These are phyloP conservation scores for Psettodes erumei DNA, from an alignment of 2,113 vertebrate species.

Conservation along the genomic window DNA sequence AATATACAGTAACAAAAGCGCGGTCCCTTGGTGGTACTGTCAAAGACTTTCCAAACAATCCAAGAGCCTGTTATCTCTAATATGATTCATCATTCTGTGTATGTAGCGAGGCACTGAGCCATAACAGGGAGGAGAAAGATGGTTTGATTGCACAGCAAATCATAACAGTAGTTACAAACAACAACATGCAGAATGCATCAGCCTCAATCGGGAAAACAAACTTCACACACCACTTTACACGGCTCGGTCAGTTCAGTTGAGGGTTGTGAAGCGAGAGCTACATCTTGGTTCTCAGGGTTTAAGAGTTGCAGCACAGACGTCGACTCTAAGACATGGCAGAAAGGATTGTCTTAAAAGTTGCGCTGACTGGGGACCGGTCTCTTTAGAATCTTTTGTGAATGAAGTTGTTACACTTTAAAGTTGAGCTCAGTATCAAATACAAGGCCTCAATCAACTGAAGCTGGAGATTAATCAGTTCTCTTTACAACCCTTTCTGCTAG, in stretches of 20 bases:
- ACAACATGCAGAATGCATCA: neutral
- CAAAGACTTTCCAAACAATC: slow-evolving; percentile 50
- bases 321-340: neutral
- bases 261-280: neutral
- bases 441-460: neutral
- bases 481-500: neutral
- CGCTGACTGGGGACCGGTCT: neutral
- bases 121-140: slow-evolving; percentile 24
- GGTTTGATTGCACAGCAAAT: no score
- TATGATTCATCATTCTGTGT: slow-evolving; percentile 35
- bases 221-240: neutral
- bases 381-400: neutral
- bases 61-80: slow-evolving; percentile 44
- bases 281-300: neutral
- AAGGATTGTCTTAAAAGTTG: neutral
- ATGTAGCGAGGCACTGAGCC: slow-evolving; percentile 23
- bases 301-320: neutral
- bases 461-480: neutral
- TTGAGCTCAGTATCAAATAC: neutral
- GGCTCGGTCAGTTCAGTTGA: neutral
- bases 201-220: slow-evolving; percentile 2
- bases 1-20: slow-evolving; percentile 35
- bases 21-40: slow-evolving; percentile 16
- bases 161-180: no score
- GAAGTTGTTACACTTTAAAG: neutral